Conservation (phyloP, 1,140 invertebrate species). For the Drosophila watanabei region DNA sequence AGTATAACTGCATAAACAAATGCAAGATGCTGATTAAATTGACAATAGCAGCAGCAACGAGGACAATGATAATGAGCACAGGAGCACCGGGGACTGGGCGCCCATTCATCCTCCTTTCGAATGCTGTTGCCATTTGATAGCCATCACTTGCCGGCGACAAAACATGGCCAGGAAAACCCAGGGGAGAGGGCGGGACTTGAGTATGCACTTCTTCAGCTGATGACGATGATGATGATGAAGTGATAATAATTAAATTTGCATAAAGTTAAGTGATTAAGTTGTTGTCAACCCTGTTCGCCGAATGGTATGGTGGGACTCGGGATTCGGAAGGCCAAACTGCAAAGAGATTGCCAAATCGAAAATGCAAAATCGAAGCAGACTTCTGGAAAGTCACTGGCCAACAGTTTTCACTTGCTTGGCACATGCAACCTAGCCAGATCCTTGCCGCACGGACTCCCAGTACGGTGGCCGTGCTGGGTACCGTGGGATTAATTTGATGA, state of each 20-base stretch:
- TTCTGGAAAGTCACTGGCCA: constrained; percentile 20
- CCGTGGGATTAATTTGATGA: constrained; percentile 74
- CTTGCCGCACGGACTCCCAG: constrained; percentile 30
- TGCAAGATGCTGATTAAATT: constrained; percentile 68
- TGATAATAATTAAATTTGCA: constrained; percentile 83
- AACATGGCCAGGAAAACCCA: constrained; percentile 46
- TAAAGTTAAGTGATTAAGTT: constrained; percentile 82
- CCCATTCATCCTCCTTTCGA: constrained; percentile 16
- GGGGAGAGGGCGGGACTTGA: neutral
- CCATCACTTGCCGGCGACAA: constrained; percentile 63
- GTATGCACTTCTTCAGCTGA: constrained; percentile 24
- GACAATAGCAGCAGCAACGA: constrained; percentile 40
- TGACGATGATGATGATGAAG: constrained; percentile 65
- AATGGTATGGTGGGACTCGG: constrained; percentile 39
- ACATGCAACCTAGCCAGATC: neutral
- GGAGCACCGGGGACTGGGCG: constrained; percentile 16
- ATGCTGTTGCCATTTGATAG: constrained; percentile 71
- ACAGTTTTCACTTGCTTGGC: constrained; percentile 30
- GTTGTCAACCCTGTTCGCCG: constrained; percentile 65
- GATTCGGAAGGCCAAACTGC: neutral
- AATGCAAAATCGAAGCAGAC: constrained; percentile 62
- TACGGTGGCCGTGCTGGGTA: constrained; percentile 31
- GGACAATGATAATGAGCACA: constrained; percentile 41
- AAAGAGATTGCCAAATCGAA: constrained; percentile 29
- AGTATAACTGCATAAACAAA: constrained; percentile 69